Percentiles rank a stretch among this genome's conserved stretches.
These are phyloP conservation scores for Hippocampus comes DNA, from an alignment of 2,113 vertebrate species.

Conservation along the genomic window DNA sequence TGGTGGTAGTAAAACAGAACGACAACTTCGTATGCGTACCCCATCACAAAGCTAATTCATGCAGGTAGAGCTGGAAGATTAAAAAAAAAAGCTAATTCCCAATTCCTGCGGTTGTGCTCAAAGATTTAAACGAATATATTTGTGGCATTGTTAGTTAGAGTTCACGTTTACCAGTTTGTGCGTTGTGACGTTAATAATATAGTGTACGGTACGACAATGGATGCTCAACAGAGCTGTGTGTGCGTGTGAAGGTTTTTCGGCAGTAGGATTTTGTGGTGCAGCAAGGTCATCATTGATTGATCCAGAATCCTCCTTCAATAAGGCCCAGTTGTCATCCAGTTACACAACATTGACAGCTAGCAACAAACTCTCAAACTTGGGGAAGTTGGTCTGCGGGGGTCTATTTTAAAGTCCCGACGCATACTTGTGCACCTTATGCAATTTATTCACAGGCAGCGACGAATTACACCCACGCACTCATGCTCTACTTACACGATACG, in stretches of 20 bases:
- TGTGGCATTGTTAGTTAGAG: background rate
- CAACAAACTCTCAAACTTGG: background rate
- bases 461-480: background rate
- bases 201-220: background rate
- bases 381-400: background rate
- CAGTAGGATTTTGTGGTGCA: conserved; percentile 11
- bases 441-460: conserved; percentile 1
- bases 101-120: background rate
- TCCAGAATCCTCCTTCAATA: conserved; percentile 16
- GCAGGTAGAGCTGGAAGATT: background rate
- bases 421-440: conserved; percentile 28
- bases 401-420: conserved; percentile 14
- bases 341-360: conserved; percentile 11
- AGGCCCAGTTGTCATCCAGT: conserved; percentile 14
- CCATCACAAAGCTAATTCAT: background rate
- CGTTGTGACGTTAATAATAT: background rate
- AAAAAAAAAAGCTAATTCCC: background rate
- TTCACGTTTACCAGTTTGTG: background rate
- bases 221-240: conserved; percentile 1
- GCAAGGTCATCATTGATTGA: conserved; percentile 30
- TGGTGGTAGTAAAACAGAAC: conserved; percentile 15
- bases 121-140: background rate
- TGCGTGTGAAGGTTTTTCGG: conserved; percentile 7
- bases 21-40: no score
- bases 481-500: background rate